Percentiles rank a stretch among this genome's conserved stretches.
Evolutionary conservation across 2,888 invertebrate species (phyloP).

Genomic region (Spialia ferax): DNA sequence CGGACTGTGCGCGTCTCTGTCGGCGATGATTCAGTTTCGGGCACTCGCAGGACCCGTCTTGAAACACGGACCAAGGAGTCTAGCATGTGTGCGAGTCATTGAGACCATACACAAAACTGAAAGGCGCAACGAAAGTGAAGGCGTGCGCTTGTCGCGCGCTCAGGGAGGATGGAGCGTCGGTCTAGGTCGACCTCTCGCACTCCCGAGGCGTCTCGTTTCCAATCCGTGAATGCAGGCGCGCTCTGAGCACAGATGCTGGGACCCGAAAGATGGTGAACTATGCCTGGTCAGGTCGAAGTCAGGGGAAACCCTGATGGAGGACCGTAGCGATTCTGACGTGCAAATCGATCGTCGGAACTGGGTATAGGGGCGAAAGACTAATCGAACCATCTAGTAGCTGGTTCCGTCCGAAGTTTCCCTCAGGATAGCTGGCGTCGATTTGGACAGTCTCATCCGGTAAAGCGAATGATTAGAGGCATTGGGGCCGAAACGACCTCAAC

Average conservation of each 20-base stretch:
- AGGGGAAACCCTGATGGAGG: conserved; percentile 84
- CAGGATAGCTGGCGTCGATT: conserved; percentile 88
- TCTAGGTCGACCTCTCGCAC: conserved; percentile 76
- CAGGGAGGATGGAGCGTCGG: conserved; percentile 75
- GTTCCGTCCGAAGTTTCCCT: conserved; percentile 92
- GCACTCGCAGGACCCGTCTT: conserved; percentile 89
- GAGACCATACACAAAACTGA: conserved; percentile 82
- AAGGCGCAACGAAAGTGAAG: conserved; percentile 90
- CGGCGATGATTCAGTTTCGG: conserved; percentile 61
- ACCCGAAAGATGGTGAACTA: conserved; percentile 18
- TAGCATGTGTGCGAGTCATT: conserved; percentile 89
- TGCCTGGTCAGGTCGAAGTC: conserved; percentile 10
- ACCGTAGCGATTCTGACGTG: conserved; percentile 91
- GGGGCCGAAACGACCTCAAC: conserved; percentile 90
- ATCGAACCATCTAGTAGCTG: conserved; percentile 93
- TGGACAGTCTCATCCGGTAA: conserved; percentile 89
- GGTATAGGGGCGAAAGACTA: conserved; percentile 91
- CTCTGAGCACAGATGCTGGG: conserved; percentile 89
- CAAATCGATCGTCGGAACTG: conserved; percentile 93
- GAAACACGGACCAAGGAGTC: conserved; percentile 74
- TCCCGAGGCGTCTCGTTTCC: conserved; percentile 86
- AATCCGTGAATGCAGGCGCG: conserved; percentile 77
- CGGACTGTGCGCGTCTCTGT: conserved; percentile 64
- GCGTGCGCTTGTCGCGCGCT: conserved; percentile 61
- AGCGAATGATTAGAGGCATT: conserved; percentile 92